Evolutionary conservation across 2,888 invertebrate species (phyloP), one percentile per base, ranked within the genome.

Genomic region (Caenorhabditis sp.): DNA sequence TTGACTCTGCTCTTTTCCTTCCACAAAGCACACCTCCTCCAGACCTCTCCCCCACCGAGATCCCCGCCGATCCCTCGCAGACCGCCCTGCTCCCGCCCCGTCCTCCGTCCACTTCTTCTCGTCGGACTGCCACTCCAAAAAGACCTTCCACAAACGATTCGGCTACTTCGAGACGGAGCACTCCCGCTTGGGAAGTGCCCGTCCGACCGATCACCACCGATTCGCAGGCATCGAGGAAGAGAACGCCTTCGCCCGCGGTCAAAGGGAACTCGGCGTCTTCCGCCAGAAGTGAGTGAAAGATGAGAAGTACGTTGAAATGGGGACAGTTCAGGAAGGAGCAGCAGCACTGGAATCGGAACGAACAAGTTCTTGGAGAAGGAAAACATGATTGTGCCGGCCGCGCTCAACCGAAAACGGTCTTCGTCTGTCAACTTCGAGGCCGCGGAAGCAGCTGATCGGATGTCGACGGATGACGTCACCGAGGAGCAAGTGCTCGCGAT

Each of bases 371-470:
- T 82, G 53, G 84, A 84, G 46, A 84, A 84, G 62, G 84, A 84
- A 52, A 83, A 84, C 30, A 84, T 81, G 82, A 77, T 84, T 22
- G 84, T 84, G 0, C 82, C 84, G 15, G 84, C 84, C 8, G 82
- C 81, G 2, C 32, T 82, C 48, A 75, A 78, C 39, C 61, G 79
- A 35, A 68, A 68, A 46, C 17, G 66, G 20, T 65, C 63, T 0
- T 45, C 32, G 15, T 74, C 68, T 41, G 52, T 58, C 27, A 58
- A 55, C 32, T 43, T 41, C 7, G 72, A 72, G 7, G n/a, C 52
- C 55, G 9, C 32, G 7, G 73, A 78, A 37, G 27, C 59, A 1
- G 68, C 61, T 2, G 59, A 65, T n/a, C n/a, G n/a, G n/a, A 53
- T n/a, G n/a, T 62, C 56, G 15, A 62, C 46, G 3, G 73, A 75